These are phyloP conservation scores for Hemaris fuciformis DNA, from an alignment of 2,888 invertebrate species.

Conservation along the genomic window DNA sequence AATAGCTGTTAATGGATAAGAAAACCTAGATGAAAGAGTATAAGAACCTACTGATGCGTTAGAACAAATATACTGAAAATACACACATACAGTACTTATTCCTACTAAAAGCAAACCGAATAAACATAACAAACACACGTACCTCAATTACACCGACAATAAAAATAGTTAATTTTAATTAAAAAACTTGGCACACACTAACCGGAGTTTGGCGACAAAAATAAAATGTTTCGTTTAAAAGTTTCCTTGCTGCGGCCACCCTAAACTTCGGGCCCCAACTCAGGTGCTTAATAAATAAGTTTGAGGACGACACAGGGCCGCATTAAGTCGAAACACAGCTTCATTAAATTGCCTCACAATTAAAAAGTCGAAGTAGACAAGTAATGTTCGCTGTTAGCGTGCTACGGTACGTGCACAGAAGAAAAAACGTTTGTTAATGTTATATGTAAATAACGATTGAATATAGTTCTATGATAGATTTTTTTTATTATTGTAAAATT, in stretches of 20 bases:
- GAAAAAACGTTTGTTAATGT: background rate
- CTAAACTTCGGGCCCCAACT: conserved; percentile 12
- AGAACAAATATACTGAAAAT: too few species aligned
- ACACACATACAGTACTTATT: too few species aligned
- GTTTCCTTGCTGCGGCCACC: conserved; percentile 5
- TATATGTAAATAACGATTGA: background rate
- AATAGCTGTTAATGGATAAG: too few species aligned
- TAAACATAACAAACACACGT: background rate
- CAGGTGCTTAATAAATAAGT: conserved; percentile 23
- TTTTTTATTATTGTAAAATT: too few species aligned
- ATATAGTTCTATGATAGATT: too few species aligned
- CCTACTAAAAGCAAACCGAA: background rate
- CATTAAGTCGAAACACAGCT: background rate
- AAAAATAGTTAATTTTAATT: conserved; percentile 11
- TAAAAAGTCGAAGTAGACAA: conserved; percentile 2
- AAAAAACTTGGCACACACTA: conserved; percentile 2
- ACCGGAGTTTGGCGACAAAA: background rate
- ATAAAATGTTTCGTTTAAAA: background rate
- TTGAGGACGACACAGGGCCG: conserved; percentile 11
- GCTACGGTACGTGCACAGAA: background rate
- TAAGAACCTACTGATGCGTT: too few species aligned
- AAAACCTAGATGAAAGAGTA: too few species aligned
- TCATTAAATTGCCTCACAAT: conserved; percentile 7
- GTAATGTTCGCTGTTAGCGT: background rate
- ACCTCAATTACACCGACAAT: background rate